phyloP scores from a whole-genome alignment of 2,113 vertebrate genomes.

The Pao palembangensis region DNA sequence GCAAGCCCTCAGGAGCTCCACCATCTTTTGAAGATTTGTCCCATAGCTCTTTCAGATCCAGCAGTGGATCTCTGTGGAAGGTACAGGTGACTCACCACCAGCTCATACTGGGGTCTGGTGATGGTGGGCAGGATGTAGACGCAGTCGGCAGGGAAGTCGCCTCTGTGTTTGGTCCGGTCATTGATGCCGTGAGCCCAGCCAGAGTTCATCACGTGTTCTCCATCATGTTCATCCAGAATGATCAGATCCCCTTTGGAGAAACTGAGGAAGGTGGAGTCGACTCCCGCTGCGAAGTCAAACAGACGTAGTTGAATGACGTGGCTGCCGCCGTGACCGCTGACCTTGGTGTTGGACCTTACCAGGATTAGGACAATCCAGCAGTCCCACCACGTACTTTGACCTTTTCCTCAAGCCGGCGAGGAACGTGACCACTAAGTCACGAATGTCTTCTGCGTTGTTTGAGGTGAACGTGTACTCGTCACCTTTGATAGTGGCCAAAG shows the following conservation, averaged over 20 bases:
- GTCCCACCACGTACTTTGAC: constrained; percentile 92
- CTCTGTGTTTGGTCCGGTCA: constrained; percentile 87
- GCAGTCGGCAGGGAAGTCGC: constrained; percentile 90
- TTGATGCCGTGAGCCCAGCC: constrained; percentile 93
- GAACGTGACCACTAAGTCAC: constrained; percentile 91
- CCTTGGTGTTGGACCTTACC: constrained; percentile 70
- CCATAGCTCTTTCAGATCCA: not conserved
- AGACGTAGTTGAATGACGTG: too few relatives aligned
- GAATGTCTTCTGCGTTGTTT: constrained; percentile 94
- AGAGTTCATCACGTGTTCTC: constrained; percentile 90
- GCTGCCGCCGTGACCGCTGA: not conserved
- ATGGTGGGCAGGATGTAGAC: constrained; percentile 92
- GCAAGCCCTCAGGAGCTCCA: too few relatives aligned
- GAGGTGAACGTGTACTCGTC: constrained; percentile 99
- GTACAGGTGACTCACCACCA: constrained; percentile 79
- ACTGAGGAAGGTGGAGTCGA: constrained; percentile 87
- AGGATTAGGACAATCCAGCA: constrained; percentile 90
- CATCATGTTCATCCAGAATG: constrained; percentile 88
- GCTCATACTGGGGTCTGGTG: constrained; percentile 85
- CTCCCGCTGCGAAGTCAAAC: constrained; percentile 71
- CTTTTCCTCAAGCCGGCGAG: constrained; percentile 91
- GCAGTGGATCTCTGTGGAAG: not conserved
- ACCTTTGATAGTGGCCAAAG: constrained; percentile 91
- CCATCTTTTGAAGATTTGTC: too few relatives aligned
- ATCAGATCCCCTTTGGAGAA: constrained; percentile 95